Percentiles rank a stretch among this genome's conserved stretches.
Conservation (phyloP, 2,888 invertebrate genomes). For the Crossocerus cetratus region DNA sequence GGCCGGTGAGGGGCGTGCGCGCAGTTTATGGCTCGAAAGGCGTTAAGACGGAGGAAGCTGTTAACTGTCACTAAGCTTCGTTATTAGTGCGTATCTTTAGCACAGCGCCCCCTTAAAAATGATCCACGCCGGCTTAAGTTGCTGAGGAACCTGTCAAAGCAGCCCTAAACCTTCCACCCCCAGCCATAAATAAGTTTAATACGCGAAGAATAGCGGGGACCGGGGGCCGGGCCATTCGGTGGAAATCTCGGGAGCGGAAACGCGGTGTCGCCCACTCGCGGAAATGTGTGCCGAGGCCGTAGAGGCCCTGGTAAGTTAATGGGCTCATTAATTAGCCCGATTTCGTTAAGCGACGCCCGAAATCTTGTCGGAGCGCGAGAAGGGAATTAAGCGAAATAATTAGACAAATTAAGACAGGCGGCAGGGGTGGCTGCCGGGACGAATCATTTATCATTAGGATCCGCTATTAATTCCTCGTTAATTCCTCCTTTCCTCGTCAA, state of each 20-base stretch:
- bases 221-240: too few species aligned
- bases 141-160: too few species aligned
- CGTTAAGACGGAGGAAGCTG: constrained; percentile 63
- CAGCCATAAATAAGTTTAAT: too few species aligned
- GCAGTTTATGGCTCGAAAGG: constrained; percentile 58
- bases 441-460: constrained; percentile 76
- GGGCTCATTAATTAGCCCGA: constrained; percentile 75
- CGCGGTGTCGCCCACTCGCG: constrained; percentile 28
- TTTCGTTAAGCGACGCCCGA: constrained; percentile 70
- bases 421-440: constrained; percentile 65
- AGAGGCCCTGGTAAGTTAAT: constrained; percentile 66
- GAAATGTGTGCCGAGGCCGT: constrained; percentile 26
- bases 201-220: too few species aligned
- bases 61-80: constrained; percentile 41
- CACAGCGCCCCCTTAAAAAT: constrained; percentile 29
- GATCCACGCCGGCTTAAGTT: constrained; percentile 1
- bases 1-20: constrained; percentile 16
- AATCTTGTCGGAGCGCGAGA: constrained; percentile 71
- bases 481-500: constrained; percentile 77
- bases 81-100: constrained; percentile 25
- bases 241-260: constrained; percentile 9
- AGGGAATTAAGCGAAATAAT: constrained; percentile 76
- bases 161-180: too few species aligned
- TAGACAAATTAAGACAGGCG: constrained; percentile 76
- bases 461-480: constrained; percentile 77